Base-by-base conservation (phyloP, 1,140 invertebrate genomes). In the Helicoverpa armigera region DNA sequence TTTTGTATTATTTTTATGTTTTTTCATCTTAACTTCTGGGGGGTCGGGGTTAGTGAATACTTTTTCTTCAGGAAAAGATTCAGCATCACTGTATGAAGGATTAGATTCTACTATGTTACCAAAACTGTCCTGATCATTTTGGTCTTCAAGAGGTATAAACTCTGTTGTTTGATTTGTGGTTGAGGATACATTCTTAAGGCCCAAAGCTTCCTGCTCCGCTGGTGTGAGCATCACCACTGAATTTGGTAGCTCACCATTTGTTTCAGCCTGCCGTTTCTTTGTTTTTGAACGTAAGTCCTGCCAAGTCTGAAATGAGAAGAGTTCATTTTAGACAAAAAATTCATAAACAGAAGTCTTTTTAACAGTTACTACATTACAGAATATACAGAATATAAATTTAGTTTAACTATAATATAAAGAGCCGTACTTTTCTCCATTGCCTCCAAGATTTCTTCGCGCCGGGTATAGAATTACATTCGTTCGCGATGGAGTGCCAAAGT, bases 361-460 rank as follows among this genome's bases (percentile, higher is more conserved):
- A 23, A 23, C 23, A 23, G 23, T 23, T 23, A n/a, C n/a, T n/a
- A n/a, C n/a, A n/a, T n/a, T n/a, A n/a, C n/a, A n/a, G n/a, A n/a
- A n/a, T n/a, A n/a, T n/a, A n/a, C n/a, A n/a, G 35, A 43, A 43
- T 43, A 9, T 9, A 43, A 43, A 43, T 43, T 43, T 43, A 43
- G 9, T 43, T 9, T 9, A 9, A 9, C 31, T 73, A 31, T 43
- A 61, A 61, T 31, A 73, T 11, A 23, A 56, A 16, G 9, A 48
- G 69, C 73, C 85, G 80, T 87, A 94, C 93, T 86, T 94, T 94
- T 85, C 88, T 88, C 93, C 92, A 94, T 74, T 94, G 92, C 18
- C 87, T 86, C 93, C 93, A 94, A 75, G 91, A 91, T 88, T 94
- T 94, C 70, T 80, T 91, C 0, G 92, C 90, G 43, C 93, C 93